Conservation (phyloP, 1,140 invertebrate genomes). For the Myzus persicae region DNA sequence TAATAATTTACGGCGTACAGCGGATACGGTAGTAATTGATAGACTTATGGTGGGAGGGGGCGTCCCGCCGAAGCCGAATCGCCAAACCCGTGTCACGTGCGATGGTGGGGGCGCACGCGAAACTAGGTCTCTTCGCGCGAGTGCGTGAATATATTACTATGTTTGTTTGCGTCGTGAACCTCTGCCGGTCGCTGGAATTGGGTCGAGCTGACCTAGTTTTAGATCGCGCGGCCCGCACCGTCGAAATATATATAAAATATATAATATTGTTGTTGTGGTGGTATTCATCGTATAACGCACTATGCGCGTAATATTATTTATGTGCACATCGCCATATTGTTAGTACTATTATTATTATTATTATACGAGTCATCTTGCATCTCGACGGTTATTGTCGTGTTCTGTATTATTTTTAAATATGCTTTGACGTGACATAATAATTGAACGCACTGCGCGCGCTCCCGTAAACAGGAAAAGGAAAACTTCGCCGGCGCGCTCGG, state of each 20-base stretch:
- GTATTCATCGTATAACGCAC: neutral
- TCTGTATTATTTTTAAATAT: neutral
- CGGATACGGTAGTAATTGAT: conserved; percentile 17
- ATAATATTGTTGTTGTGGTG: neutral
- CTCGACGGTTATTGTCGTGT: neutral
- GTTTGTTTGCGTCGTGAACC: neutral
- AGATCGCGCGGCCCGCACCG: neutral
- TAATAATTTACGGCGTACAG: neutral
- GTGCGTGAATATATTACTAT: neutral
- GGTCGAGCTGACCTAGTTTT: conserved; percentile 52
- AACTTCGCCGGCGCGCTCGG: neutral
- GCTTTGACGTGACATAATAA: neutral
- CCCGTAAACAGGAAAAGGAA: neutral
- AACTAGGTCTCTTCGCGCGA: conserved; percentile 5
- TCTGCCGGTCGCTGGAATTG: conserved; percentile 35
- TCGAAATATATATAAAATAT: neutral
- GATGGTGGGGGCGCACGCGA: neutral
- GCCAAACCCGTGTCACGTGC: neutral
- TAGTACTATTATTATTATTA: neutral
- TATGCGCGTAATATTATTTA: neutral
- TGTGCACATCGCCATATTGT: neutral
- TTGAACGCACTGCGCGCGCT: no score
- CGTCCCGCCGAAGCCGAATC: neutral
- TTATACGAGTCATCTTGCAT: neutral
- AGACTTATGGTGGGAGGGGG: neutral